Base-by-base conservation (phyloP, 2,888 invertebrate genomes). In the Euclidia mi region DNA sequence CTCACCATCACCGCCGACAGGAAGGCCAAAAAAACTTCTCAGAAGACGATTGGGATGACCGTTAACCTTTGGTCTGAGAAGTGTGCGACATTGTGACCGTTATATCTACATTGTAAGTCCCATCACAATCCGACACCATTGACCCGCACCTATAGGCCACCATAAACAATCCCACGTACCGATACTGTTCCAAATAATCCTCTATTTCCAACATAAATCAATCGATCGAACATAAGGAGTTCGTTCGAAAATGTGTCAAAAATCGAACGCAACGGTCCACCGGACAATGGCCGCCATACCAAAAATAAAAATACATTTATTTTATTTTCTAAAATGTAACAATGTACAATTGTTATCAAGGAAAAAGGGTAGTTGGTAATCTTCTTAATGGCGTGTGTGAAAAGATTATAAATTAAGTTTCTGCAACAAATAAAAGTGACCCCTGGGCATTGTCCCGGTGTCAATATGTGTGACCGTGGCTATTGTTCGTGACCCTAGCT, bases 381-480 rank as follows among this genome's bases (percentile, higher is more conserved):
- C 94, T 94, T 88, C 94, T 94, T 94, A 94, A 94, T 94, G 92
- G 94, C 87, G 88, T 93, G 92, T 94, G 93, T 94, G 93, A 94
- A 94, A 92, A 95, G 95, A 95, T 95, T 95, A 94, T 94, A 94
- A 94, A 94, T 94, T 94, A 94, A 94, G 94, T 94, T 94, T 93
- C 91, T 91, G 91, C 88, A 91, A 93, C 94, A 94, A 94, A 94
- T 94, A 94, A 94, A 94, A 92, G 84, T 95, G 95, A 95, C 95
- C 95, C 94, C 91, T 86, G 89, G 87, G 82, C 76, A 92, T 94
- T 94, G 94, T 94, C 80, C 62, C 87, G 89, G 94, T 93, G 95
- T 93, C 95, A 92, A 94, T 94, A 94, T 91, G 93, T 94, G 93
- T 94, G 94, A 94, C 94, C 94, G 89, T 76, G 20, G 57, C 82